A percentile compares a stretch with the other conserved stretches of the same genome.
These are phyloP conservation scores for Odontesthes bonariensis DNA, from an alignment of 2,113 vertebrate species.

Conservation along the genomic window DNA sequence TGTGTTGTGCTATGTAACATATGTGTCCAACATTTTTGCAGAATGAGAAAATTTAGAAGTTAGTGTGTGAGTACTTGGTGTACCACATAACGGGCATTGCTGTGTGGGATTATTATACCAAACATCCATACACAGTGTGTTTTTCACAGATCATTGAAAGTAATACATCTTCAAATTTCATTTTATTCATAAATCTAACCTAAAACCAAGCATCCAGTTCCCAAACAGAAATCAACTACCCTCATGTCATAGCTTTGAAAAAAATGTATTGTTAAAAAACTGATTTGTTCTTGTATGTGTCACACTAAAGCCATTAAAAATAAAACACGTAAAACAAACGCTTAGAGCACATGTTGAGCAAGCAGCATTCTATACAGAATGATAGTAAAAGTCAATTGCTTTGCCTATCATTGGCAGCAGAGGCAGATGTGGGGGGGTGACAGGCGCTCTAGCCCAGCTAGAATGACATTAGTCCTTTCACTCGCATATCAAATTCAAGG, in stretches of 20 bases:
- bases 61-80: not conserved
- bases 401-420: conserved; percentile 23
- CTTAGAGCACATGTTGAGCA: conserved; percentile 1
- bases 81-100: not conserved
- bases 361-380: conserved; percentile 12
- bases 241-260: no score
- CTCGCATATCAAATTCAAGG: conserved; percentile 67
- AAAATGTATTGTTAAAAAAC: not conserved
- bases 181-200: no score
- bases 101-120: not conserved
- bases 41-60: conserved; percentile 16
- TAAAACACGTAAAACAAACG: not conserved
- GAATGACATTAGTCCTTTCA: conserved; percentile 65
- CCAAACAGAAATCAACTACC: no score
- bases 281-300: not conserved
- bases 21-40: conserved; percentile 58
- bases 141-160: no score
- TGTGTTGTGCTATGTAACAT: conserved; percentile 22
- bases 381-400: conserved; percentile 28
- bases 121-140: no score
- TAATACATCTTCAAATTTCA: no score
- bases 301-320: not conserved
- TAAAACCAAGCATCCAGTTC: no score
- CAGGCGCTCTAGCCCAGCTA: conserved; percentile 41
- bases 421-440: conserved; percentile 51